A percentile compares a stretch with the other conserved stretches of the same genome.
Evolutionary conservation across 2,888 invertebrate species (phyloP).

Genomic region (Diaprepes abbreviatus): DNA sequence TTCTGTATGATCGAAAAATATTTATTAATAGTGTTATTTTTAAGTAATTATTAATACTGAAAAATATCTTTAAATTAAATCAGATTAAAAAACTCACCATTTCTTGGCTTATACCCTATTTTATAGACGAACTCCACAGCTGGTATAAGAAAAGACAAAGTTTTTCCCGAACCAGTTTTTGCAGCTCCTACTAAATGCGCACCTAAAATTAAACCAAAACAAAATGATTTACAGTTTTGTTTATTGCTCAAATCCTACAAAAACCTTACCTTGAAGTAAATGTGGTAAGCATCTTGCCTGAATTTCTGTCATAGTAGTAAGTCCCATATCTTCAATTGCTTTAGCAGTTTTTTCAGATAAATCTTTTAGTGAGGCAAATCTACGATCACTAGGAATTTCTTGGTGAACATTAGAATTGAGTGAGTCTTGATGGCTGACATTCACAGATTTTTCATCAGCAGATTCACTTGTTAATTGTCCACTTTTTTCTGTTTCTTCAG

Average conservation of each 20-base stretch:
- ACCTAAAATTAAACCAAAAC: constrained; percentile 31
- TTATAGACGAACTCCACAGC: constrained; percentile 94
- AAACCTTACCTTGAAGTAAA: constrained; percentile 86
- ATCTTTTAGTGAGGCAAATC: constrained; percentile 66
- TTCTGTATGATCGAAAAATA: too few species aligned
- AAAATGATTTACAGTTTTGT: too few species aligned
- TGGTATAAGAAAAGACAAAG: constrained; percentile 94
- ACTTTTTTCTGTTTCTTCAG: not conserved
- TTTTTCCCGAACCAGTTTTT: constrained; percentile 97
- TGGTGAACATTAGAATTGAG: constrained; percentile 55
- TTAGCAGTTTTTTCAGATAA: constrained; percentile 88
- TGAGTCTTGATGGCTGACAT: constrained; percentile 38
- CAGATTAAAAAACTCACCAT: constrained; percentile 77
- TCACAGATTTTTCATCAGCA: not conserved
- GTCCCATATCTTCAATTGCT: constrained; percentile 92
- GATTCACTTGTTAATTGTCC: not conserved
- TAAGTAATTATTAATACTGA: too few species aligned
- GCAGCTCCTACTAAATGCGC: constrained; percentile 95
- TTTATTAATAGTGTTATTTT: too few species aligned
- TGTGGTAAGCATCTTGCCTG: constrained; percentile 91
- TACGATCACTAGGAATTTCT: constrained; percentile 57
- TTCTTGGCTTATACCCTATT: constrained; percentile 90
- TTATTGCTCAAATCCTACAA: too few species aligned
- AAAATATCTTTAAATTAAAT: too few species aligned
- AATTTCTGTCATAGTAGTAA: constrained; percentile 95